Evolutionary conservation across 2,113 vertebrate species (phyloP).

Genomic region (Callaeas wilsoni): DNA sequence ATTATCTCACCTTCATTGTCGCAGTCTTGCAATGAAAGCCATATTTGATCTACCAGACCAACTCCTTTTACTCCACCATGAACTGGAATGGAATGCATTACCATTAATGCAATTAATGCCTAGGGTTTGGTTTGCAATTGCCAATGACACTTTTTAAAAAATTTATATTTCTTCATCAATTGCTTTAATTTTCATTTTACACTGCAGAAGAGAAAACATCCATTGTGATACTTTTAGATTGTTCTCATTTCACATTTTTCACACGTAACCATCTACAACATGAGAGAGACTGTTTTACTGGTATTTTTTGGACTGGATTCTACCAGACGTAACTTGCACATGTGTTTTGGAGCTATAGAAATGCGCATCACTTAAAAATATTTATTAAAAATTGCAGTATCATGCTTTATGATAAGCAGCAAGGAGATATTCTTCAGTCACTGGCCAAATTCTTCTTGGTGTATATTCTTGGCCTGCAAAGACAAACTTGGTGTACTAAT

Average conservation of each 20-base stretch:
- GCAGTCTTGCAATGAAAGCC: conserved; percentile 65
- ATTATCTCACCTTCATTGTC: conserved; percentile 61
- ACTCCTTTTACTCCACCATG: conserved; percentile 66
- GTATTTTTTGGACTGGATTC: not conserved
- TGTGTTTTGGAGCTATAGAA: not conserved
- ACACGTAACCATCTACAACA: not conserved
- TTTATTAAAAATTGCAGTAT: not conserved
- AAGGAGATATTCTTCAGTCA: not conserved
- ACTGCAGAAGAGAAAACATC: not conserved
- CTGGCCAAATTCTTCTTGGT: not conserved
- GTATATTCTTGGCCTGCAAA: not conserved
- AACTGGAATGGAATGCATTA: conserved; percentile 63
- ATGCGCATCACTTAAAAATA: not conserved
- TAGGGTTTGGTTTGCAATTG: not conserved
- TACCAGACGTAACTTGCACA: not conserved
- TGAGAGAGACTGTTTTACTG: not conserved
- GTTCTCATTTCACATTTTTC: not conserved
- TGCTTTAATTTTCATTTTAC: not conserved
- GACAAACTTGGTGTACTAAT: not conserved
- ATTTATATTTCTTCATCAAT: not conserved
- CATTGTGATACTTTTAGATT: not conserved
- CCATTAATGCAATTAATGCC: conserved; percentile 33
- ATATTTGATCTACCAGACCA: conserved; percentile 66
- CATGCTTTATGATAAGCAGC: not conserved
- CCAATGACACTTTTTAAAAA: not conserved